A percentile compares a stretch with the other conserved stretches of the same genome.
These are phyloP conservation scores for Mus spicilegus DNA, from an alignment of 2,113 vertebrate genomes.

Conservation along the genomic window DNA sequence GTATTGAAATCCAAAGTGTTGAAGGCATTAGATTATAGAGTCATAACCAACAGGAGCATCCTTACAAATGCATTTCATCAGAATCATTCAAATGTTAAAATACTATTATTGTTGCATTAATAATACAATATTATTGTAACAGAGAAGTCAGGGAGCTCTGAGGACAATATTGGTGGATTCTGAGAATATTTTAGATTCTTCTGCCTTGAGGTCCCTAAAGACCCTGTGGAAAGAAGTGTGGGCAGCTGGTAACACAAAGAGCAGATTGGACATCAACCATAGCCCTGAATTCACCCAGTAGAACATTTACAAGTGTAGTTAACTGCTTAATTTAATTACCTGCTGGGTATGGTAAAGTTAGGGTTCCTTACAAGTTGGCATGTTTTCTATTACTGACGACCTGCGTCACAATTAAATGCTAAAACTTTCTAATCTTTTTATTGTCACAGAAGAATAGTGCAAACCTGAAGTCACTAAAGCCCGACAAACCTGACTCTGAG, in stretches of 20 bases:
- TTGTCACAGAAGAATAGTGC: conserved; percentile 93
- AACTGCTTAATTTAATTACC: not conserved
- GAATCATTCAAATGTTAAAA: conserved; percentile 3
- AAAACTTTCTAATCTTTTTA: conserved; percentile 51
- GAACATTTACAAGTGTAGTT: not conserved
- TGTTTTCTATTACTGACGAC: not conserved
- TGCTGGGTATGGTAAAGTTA: not conserved
- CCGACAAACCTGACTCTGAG: conserved; percentile 95
- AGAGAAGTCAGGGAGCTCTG: not conserved
- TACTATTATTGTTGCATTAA: not conserved
- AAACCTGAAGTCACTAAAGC: conserved; percentile 94
- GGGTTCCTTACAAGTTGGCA: not conserved
- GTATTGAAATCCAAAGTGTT: conserved; percentile 16
- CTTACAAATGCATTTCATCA: conserved; percentile 8
- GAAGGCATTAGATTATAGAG: not conserved
- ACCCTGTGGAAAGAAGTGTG: not conserved
- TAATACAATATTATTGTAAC: not conserved
- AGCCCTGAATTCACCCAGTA: not conserved
- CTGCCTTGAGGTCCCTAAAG: not conserved
- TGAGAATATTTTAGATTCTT: not conserved
- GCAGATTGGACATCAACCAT: not conserved
- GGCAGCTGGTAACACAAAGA: not conserved
- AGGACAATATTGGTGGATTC: not conserved
- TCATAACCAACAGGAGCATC: not conserved
- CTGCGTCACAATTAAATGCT: conserved; percentile 43